phyloP scores from a whole-genome alignment of 2,113 vertebrate genomes.

The Callopanchax toddi region DNA sequence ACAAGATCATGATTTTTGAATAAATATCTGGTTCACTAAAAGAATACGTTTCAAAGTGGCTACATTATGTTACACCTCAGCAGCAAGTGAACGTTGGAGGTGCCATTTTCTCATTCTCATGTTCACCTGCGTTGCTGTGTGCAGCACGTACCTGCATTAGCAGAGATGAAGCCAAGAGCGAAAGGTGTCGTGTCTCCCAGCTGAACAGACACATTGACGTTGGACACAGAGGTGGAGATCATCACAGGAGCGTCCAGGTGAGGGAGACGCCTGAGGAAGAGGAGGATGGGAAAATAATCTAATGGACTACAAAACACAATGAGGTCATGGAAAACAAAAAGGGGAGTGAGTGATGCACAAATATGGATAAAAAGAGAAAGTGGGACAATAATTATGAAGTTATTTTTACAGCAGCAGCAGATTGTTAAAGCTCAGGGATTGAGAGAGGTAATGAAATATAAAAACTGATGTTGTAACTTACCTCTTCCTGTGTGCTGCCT shows the following conservation, averaged over 20 bases:
- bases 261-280: slow-evolving; percentile 82
- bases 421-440: neutral
- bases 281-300: slow-evolving; percentile 70
- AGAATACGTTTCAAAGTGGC: too few relatives aligned
- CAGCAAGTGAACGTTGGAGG: too few relatives aligned
- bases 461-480: slow-evolving; percentile 24
- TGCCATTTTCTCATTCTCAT: too few relatives aligned
- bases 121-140: neutral
- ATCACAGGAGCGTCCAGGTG: slow-evolving; percentile 89
- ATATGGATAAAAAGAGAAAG: slow-evolving; percentile 47
- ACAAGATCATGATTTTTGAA: too few relatives aligned
- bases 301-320: slow-evolving; percentile 57
- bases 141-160: slow-evolving; percentile 83
- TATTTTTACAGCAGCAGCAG: neutral
- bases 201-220: slow-evolving; percentile 92
- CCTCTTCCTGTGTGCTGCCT: slow-evolving; percentile 74
- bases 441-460: too few relatives aligned
- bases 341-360: slow-evolving; percentile 33
- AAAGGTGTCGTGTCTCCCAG: slow-evolving; percentile 94
- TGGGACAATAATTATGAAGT: slow-evolving; percentile 15
- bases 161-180: slow-evolving; percentile 91
- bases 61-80: too few relatives aligned
- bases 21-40: too few relatives aligned
- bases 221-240: slow-evolving; percentile 87
- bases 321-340: slow-evolving; percentile 33